Evolutionary conservation across 2,888 invertebrate species (phyloP), one percentile per base, ranked within the genome.

Genomic region (Myathropa florea): DNA sequence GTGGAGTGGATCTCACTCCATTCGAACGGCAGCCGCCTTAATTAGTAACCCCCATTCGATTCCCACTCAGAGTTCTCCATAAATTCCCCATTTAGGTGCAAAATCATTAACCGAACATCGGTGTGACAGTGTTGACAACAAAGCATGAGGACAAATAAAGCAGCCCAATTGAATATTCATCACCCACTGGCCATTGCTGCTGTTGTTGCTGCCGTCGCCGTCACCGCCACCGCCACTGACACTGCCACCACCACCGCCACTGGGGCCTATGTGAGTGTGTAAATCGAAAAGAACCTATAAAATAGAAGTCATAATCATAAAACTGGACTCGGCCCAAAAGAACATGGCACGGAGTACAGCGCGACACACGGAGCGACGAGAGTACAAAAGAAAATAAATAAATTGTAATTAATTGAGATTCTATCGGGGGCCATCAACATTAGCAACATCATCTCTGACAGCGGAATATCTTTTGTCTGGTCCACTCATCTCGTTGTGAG

Each of bases 401-500:
- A 85, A 82, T 64, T 85, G 77, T 85, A 85, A 85, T 85, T 85
- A 85, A 85, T 85, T 85, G 85, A 85, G 73, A 77, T 84, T 80
- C 67, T 82, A 59, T 77, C 59, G 72, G 68, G 26, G 57, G 57
- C 81, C 84, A 81, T 81, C 81, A 63, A 72, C 85, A 85, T 81
- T 77, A 82, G 77, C 82, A 77, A 82, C 72, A 73, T 68, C 85
- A 78, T 60, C 77, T 71, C 39, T 84, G 84, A 81, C 84, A 84
- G 81, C 53, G 65, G 36, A 64, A 71, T 81, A 65, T 57, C 71
- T 68, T 76, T 67, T 84, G 80, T 64, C 60, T 63, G 63, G 26
- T 53, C 53, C 60, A 64, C 64, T 79, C 79, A 65, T 70, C 83
- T 79, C 36, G 73, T 70, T 80, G 79, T 57, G 73, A 70, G 64